Base-by-base conservation (phyloP, 2,797 vertebrate genomes). In the Microtus agrestis region DNA sequence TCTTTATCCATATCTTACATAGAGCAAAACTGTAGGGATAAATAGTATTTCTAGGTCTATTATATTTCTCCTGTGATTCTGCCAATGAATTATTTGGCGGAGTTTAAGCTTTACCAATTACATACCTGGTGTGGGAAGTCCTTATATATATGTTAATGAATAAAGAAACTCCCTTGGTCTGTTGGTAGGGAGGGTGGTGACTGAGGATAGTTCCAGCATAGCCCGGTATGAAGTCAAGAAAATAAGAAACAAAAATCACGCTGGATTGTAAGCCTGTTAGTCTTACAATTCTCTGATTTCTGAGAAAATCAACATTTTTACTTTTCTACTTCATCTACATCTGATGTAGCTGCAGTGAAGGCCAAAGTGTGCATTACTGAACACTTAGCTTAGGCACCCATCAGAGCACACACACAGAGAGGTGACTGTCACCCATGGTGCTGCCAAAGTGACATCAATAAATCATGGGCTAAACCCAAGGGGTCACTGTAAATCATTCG, bases 401-500 rank as follows among this genome's bases (percentile, higher is more conserved):
- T 46, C 63, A 61, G 82, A 94, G 74, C 91, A 69, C 94, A 90
- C 74, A 93, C 65, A 95, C 37, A 29, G 81, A 1, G 86, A 95
- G 85, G 95, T 92, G 93, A 95, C 88, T 96, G 65, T 94, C 92
- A 96, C 96, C 96, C 93, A 94, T 3, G 81, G 92, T 91, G 93
- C 92, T 76, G 76, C 96, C 96, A 96, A 97, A 97, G 96, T 81
- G 94, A 89, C 96, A 97, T 98, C 93, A 96, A 96, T 97, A 98
- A 98, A 97, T 98, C 96, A 98, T 97, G 92, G 96, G 94, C 91
- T 87, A 96, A 56, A 43, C 96, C 97, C 94, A 96, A 92, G 94
- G 97, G 95, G 93, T 86, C 91, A 91, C 94, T 94, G 96, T 97
- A 97, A 98, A 97, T 98, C 96, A 97, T 97, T 97, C 88, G 97